A percentile compares a stretch with the other conserved stretches of the same genome.
Evolutionary conservation across 2,113 vertebrate species (phyloP).

Genomic region (Fulica atra): DNA sequence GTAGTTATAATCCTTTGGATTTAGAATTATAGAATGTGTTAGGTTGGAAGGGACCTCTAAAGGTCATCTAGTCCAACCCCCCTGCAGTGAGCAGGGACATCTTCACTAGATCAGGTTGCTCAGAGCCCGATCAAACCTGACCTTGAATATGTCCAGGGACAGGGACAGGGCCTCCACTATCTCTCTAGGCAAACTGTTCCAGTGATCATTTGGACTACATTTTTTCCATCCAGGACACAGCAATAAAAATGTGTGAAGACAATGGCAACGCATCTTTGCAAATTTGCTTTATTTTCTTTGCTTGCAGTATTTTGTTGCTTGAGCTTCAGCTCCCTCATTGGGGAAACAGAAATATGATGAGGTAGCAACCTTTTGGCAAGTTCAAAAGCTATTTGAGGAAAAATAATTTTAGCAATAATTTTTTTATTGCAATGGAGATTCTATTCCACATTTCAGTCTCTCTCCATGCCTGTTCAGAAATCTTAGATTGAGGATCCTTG

Average conservation of each 20-base stretch:
- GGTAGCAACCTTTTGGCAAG: neutral
- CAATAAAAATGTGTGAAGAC: too few species aligned
- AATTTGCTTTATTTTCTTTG: neutral
- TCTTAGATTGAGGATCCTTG: neutral
- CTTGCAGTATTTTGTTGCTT: neutral
- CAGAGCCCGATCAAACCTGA: too few species aligned
- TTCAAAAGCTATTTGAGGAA: neutral
- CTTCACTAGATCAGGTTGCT: too few species aligned
- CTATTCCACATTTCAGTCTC: neutral
- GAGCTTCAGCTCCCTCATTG: neutral
- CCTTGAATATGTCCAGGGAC: too few species aligned
- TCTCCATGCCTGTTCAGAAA: neutral
- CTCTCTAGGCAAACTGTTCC: too few species aligned
- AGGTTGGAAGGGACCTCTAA: too few species aligned
- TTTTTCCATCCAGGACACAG: neutral
- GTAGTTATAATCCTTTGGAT: accelerated
- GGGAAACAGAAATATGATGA: neutral
- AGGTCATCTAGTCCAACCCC: too few species aligned
- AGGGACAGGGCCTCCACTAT: too few species aligned
- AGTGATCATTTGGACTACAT: neutral
- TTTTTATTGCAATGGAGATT: neutral
- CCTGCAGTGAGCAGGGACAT: too few species aligned
- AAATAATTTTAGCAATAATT: neutral
- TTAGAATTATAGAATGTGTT: too few species aligned
- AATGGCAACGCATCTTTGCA: neutral